Evolutionary conservation across 2,797 vertebrate species (phyloP).

Genomic region (Pangasius krempfi): DNA sequence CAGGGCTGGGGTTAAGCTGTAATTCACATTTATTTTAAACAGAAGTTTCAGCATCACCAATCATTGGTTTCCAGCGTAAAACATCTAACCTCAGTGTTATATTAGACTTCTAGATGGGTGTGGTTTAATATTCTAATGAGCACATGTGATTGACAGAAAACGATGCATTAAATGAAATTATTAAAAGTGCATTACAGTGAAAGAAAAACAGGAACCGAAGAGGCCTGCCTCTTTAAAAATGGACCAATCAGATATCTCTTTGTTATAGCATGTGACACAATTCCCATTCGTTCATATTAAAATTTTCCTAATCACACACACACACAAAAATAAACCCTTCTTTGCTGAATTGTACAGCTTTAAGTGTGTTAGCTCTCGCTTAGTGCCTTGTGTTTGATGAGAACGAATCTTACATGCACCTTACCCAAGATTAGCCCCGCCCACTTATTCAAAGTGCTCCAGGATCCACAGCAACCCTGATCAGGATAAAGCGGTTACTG

Average conservation of each 20-base stretch:
- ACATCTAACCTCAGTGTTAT: not conserved
- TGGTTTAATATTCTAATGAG: not conserved
- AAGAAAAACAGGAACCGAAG: not conserved
- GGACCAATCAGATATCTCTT: not conserved
- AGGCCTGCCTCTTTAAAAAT: not conserved
- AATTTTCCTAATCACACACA: not conserved
- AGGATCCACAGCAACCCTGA: not conserved
- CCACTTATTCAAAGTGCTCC: not conserved
- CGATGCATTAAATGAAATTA: not conserved
- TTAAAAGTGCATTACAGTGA: not conserved
- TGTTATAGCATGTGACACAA: not conserved
- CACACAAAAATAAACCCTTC: too few species aligned
- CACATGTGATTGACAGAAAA: not conserved
- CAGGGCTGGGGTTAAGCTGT: not conserved
- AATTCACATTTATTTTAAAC: not conserved
- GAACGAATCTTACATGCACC: not conserved
- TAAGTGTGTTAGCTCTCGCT: not conserved
- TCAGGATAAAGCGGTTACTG: not conserved
- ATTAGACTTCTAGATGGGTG: not conserved
- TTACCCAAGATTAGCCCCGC: not conserved
- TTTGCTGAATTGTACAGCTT: not conserved
- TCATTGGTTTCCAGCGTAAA: not conserved
- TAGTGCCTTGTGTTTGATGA: not conserved
- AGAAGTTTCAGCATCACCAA: not conserved
- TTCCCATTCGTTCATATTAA: not conserved